These are phyloP conservation scores for Diadromus collaris DNA, from an alignment of 2,888 invertebrate species.

Conservation along the genomic window DNA sequence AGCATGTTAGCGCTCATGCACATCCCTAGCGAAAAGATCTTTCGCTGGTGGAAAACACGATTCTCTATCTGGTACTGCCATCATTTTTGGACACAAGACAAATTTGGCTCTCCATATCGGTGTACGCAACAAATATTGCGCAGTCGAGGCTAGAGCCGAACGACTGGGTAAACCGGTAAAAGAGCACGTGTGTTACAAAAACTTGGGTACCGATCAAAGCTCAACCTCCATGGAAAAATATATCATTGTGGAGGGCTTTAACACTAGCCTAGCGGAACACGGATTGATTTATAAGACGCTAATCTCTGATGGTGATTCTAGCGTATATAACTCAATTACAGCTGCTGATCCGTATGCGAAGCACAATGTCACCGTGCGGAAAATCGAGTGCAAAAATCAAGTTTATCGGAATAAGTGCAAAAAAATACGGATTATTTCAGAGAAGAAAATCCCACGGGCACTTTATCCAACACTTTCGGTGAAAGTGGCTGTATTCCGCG, in stretches of 20 bases:
- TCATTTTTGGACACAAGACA: constrained; percentile 40
- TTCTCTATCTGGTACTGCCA: constrained; percentile 40
- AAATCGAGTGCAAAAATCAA: constrained; percentile 74
- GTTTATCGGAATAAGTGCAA: constrained; percentile 61
- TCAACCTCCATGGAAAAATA: constrained; percentile 67
- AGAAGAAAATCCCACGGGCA: not conserved
- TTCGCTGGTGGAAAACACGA: constrained; percentile 44
- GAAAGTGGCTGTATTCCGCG: not conserved
- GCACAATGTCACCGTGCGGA: constrained; percentile 60
- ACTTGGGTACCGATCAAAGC: constrained; percentile 63
- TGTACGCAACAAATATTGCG: constrained; percentile 68
- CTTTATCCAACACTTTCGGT: not conserved
- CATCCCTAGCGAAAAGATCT: constrained; percentile 51
- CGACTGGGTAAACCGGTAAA: constrained; percentile 14
- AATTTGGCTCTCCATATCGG: constrained; percentile 62
- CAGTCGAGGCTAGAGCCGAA: constrained; percentile 34
- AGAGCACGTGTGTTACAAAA: constrained; percentile 66
- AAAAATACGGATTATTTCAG: constrained; percentile 33
- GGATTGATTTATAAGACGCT: constrained; percentile 53
- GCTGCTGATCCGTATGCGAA: constrained; percentile 65
- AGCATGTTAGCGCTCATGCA: no score
- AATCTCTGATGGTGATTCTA: constrained; percentile 70
- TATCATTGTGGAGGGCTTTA: constrained; percentile 50
- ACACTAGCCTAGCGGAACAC: constrained; percentile 25
- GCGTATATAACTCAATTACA: constrained; percentile 68